Percentiles rank a stretch among this genome's conserved stretches.
phyloP scores from a whole-genome alignment of 2,113 vertebrate species.

The Cichladusa arquata region DNA sequence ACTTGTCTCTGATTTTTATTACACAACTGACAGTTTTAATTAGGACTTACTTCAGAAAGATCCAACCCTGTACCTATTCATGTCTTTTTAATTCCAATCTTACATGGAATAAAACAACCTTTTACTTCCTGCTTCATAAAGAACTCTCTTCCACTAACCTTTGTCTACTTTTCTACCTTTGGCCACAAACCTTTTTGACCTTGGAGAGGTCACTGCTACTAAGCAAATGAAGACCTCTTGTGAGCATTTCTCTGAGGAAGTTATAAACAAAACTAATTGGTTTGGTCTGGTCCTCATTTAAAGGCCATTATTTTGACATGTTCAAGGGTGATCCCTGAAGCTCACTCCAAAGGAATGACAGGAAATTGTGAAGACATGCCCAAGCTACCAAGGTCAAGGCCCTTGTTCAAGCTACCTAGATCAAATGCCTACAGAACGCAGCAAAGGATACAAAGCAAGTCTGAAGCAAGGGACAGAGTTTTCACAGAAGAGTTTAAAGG shows the following conservation, averaged over 20 bases:
- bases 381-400: background rate
- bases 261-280: background rate
- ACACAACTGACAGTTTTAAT: background rate
- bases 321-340: background rate
- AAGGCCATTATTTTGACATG: background rate
- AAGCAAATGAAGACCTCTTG: background rate
- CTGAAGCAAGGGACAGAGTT: background rate
- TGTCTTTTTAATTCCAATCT: background rate
- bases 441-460: background rate
- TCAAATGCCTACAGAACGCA: background rate
- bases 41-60: background rate
- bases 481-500: background rate
- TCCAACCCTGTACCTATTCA: background rate
- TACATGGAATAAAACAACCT: background rate
- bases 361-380: background rate
- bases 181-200: background rate
- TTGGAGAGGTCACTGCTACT: background rate
- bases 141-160: background rate
- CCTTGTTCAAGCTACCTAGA: background rate
- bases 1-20: background rate
- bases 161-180: background rate
- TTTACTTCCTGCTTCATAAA: background rate
- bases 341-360: background rate
- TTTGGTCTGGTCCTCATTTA: background rate
- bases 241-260: background rate